Percentiles rank a stretch among this genome's conserved stretches.
Evolutionary conservation across 2,888 invertebrate genomes (phyloP).

Genomic region (Alentia gelatinosa): DNA sequence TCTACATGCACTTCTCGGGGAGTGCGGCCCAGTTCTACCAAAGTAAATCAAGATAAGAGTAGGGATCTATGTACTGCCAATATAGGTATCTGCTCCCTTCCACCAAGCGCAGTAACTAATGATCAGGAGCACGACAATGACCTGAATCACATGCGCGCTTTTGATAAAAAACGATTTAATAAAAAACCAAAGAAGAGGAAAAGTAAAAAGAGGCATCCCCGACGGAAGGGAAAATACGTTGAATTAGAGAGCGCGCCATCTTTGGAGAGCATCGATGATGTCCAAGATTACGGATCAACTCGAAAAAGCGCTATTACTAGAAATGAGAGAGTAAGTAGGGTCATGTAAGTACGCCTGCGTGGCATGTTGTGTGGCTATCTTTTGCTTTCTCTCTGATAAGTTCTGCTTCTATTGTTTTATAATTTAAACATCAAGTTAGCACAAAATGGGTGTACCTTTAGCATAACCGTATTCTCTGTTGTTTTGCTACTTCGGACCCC

Average conservation of each 20-base stretch:
- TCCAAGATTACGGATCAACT: neutral
- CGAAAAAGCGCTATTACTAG: neutral
- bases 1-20: no score
- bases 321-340: conserved; percentile 33
- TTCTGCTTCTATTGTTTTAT: no score
- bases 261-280: neutral
- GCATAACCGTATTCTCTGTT: no score
- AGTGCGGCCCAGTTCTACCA: no score
- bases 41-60: no score
- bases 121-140: conserved; percentile 12
- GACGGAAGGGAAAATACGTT: conserved; percentile 21
- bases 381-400: conserved; percentile 34
- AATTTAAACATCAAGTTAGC: no score
- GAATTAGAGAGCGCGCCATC: neutral
- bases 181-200: conserved; percentile 30
- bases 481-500: no score
- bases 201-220: neutral
- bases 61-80: no score
- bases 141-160: neutral
- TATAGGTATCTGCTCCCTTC: no score
- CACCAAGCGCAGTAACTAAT: neutral
- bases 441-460: no score
- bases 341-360: conserved; percentile 39
- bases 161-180: neutral
- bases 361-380: conserved; percentile 50